Percentiles rank a stretch among this genome's conserved stretches.
These are phyloP conservation scores for Rotaria socialis DNA, from an alignment of 2,888 invertebrate species.

Conservation along the genomic window DNA sequence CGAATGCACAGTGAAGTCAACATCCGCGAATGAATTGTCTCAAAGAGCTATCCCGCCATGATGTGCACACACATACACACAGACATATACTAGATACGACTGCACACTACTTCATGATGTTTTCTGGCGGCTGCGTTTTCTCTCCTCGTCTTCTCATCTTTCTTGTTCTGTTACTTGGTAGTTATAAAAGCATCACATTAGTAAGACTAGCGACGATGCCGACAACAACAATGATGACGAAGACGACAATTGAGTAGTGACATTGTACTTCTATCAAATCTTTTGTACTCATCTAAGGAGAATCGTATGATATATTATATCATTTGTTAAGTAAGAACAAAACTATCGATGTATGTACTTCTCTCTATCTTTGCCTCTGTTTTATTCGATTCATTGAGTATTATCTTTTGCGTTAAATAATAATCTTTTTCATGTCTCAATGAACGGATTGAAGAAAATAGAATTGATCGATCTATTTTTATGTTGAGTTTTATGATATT, in stretches of 20 bases:
- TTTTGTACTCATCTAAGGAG: background rate
- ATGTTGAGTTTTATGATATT: background rate
- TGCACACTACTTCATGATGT: background rate
- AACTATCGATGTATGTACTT: background rate
- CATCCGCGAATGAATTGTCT: background rate
- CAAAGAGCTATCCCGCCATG: background rate
- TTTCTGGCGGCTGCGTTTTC: background rate
- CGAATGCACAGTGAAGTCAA: background rate
- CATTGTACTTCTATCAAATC: background rate
- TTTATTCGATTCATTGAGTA: background rate
- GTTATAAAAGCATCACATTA: slow-evolving; percentile 8
- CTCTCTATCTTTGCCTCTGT: background rate
- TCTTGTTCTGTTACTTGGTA: background rate
- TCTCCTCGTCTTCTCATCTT: background rate
- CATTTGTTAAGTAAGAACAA: background rate
- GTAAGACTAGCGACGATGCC: background rate
- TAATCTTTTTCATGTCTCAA: background rate
- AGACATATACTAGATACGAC: background rate
- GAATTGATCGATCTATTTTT: slow-evolving; percentile 15
- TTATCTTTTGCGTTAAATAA: slow-evolving; percentile 1
- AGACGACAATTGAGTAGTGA: background rate
- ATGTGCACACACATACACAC: background rate
- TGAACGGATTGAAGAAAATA: background rate
- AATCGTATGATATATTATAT: background rate
- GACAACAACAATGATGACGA: background rate